Evolutionary conservation across 2,797 vertebrate genomes (phyloP), one percentile per base, ranked within the genome.

Genomic region (Sebastes minor): DNA sequence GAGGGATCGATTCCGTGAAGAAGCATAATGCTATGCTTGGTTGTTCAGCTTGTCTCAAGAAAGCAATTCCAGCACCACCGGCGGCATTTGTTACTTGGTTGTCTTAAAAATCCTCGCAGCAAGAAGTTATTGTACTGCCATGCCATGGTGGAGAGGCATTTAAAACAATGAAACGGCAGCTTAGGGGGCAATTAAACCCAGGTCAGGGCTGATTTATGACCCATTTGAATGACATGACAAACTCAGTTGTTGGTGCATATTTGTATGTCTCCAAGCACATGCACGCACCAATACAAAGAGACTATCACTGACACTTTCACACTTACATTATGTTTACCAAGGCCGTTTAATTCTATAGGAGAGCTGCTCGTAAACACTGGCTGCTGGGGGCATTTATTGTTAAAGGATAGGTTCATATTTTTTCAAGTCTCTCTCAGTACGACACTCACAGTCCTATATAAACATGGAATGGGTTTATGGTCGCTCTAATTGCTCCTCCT

Each of bases 111-210:
- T 80, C 70, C 55, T 80, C 62, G 30, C 89, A 72, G 77, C 75
- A 83, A 86, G 80, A 86, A 92, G 84, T 94, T 93, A 95, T 94
- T 92, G 92, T 91, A 89, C 92, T 92, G 90, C 87, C 91, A 88
- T 80, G 86, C 69, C 64, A 80, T 62, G 60, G 78, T 75, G 85
- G 85, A 83, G 81, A 91, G 86, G 88, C 94, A 93, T 95, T 95
- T 94, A 94, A 93, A 94, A 94, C 91, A 92, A 92, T 76, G 86
- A 88, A 94, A 95, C 6, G 83, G 85, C 82, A 75, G 90, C 92
- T 91, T 76, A 10, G 94, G 94, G 95, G 91, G 91, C 93, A 91
- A 94, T 95, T 95, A 95, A 84, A 94, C 79, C 71, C 78, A 75
- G 91, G 90, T 92, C 86, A 87, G 78, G 59, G 65, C 81, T 93